Conservation (phyloP, 2,888 invertebrate species). For the Sinohyriopsis cumingii region DNA sequence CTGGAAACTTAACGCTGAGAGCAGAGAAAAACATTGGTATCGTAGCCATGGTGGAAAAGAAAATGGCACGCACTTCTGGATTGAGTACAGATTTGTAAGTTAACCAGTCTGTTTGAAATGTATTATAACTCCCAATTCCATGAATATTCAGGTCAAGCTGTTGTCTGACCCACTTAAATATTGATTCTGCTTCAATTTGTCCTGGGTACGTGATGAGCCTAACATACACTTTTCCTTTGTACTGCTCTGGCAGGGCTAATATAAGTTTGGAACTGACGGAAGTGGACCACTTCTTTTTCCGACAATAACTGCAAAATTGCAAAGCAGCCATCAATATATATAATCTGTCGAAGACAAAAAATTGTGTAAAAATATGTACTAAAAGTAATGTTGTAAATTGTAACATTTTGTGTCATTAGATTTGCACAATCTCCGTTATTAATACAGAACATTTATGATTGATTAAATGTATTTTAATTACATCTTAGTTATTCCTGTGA, state of each 20-base stretch:
- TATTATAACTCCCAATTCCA: conserved; percentile 61
- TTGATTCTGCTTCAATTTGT: conserved; percentile 64
- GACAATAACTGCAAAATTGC: conserved; percentile 71
- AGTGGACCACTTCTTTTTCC: conserved; percentile 72
- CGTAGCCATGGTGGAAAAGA: conserved; percentile 72
- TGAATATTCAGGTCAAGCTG: conserved; percentile 72
- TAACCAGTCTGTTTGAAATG: conserved; percentile 69
- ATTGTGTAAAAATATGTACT: too few relatives aligned
- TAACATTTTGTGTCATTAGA: too few relatives aligned
- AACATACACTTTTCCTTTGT: conserved; percentile 73
- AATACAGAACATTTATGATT: too few relatives aligned
- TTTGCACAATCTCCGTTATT: too few relatives aligned
- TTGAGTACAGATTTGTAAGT: conserved; percentile 46
- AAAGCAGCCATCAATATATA: conserved; percentile 1
- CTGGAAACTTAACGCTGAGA: conserved; percentile 75
- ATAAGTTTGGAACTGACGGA: conserved; percentile 68
- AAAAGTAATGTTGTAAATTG: too few relatives aligned
- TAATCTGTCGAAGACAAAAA: too few relatives aligned
- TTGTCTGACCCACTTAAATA: conserved; percentile 73
- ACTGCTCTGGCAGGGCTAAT: conserved; percentile 73
- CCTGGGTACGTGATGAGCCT: conserved; percentile 69
- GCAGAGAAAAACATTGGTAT: conserved; percentile 75
- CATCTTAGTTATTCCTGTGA: too few relatives aligned
- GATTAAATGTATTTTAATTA: too few relatives aligned
- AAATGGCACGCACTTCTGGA: conserved; percentile 69